Conservation (phyloP, 2,888 invertebrate genomes). For the Aspidiotus rigidus region DNA sequence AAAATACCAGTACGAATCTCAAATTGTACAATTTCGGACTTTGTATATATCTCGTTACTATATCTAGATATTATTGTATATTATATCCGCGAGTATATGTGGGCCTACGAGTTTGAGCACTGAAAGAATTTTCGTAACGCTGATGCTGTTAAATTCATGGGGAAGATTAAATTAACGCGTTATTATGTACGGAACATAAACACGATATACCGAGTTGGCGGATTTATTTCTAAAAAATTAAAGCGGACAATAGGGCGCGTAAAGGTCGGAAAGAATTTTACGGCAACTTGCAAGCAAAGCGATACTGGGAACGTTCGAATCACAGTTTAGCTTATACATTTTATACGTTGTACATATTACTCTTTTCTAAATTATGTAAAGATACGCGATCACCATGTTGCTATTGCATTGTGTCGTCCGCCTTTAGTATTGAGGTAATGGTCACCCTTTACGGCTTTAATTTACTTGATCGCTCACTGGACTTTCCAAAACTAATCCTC, state of each 20-base stretch:
- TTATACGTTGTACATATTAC: too few relatives aligned
- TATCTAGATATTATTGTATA: too few relatives aligned
- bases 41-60: too few relatives aligned
- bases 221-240: constrained; percentile 29
- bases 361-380: too few relatives aligned
- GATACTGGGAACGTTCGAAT: neutral
- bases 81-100: too few relatives aligned
- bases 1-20: too few relatives aligned
- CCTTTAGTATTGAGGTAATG: neutral
- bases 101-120: too few relatives aligned
- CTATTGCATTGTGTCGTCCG: too few relatives aligned
- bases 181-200: constrained; percentile 20
- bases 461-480: constrained; percentile 21
- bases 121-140: too few relatives aligned
- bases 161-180: constrained; percentile 31
- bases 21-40: too few relatives aligned
- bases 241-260: constrained; percentile 31
- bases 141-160: neutral
- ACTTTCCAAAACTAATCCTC: constrained; percentile 28
- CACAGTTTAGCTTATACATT: neutral
- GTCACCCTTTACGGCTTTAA: constrained; percentile 13
- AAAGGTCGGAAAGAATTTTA: constrained; percentile 30
- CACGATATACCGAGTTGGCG: constrained; percentile 31
- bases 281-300: constrained; percentile 17
- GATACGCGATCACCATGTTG: too few relatives aligned